Base-by-base conservation (phyloP, 2,797 vertebrate species). In the Macroramphosus scolopax region DNA sequence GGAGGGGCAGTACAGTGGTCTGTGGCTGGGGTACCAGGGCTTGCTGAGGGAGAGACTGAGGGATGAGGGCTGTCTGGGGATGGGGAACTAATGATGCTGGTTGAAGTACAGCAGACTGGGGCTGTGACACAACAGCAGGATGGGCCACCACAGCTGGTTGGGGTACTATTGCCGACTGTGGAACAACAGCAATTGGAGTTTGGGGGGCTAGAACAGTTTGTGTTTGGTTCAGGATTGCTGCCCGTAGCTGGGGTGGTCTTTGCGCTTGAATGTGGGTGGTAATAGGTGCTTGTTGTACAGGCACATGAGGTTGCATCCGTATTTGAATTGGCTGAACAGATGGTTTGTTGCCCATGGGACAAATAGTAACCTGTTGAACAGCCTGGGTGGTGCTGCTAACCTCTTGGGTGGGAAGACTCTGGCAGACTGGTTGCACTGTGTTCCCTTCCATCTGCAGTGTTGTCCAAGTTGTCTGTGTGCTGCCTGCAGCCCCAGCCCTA, bases 381-480 rank as follows among this genome's bases (percentile, higher is more conserved):
- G 80, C 51, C 48, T 83, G 78, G 26, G 87, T 68, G 64, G 80
- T 75, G 74, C 65, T 82, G 61, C 67, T 70, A 51, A 73, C 60
- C 30, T 87, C 72, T 28, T 89, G 76, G 5, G 89, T 66, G 24
- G 91, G 78, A 62, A 92, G 79, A 65, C 77, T 77, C 87, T 85
- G 49, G 84, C 90, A 35, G 78, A 98, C 87, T 1, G 97, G 95
- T 72, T 96, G 96, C 44, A 98, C 92, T 0, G 94, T 98, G 78
- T 95, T 98, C 42, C 95, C 95, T 0, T 93, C 88, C 66, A 99
- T 87, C 51, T 98, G 96, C 78, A 99, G 77, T 7, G 97, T 98
- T 13, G 96, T 97, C 97, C 97, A 99, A 0, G 96, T 99, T 6
- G 97, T 99, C 84, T 97, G 95, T 1, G 97, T 99, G 78, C 93